These are phyloP conservation scores for Drosophila pruinosa DNA, from an alignment of 1,140 invertebrate species.

Conservation along the genomic window DNA sequence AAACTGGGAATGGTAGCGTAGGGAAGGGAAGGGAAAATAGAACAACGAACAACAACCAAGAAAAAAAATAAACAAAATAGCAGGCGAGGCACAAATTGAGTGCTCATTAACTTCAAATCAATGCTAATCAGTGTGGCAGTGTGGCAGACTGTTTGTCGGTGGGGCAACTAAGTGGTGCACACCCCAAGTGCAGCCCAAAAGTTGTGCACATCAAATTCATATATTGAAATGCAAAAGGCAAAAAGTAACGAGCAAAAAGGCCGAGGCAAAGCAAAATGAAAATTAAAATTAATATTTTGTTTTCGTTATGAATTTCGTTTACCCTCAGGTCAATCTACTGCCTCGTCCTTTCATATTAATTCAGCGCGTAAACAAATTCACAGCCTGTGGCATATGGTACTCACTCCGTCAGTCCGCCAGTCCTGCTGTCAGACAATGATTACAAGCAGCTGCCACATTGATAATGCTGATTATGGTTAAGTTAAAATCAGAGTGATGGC, in stretches of 20 bases:
- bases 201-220: slow-evolving; percentile 3
- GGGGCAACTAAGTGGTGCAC: background rate
- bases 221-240: background rate
- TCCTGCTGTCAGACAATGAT: slow-evolving; percentile 36
- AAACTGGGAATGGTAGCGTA: too few relatives aligned
- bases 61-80: background rate
- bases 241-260: background rate
- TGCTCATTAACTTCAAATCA: slow-evolving; percentile 72
- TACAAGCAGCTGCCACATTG: slow-evolving; percentile 35
- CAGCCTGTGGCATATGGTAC: slow-evolving; percentile 37
- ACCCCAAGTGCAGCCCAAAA: background rate
- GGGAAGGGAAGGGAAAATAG: background rate
- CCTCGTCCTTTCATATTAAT: slow-evolving; percentile 33
- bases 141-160: background rate
- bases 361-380: slow-evolving; percentile 53
- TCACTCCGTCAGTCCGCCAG: slow-evolving; percentile 1
- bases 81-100: slow-evolving; percentile 47
- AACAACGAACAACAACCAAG: slow-evolving; percentile 19
- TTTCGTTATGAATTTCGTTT: slow-evolving; percentile 18
- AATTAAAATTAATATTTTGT: slow-evolving; percentile 26
- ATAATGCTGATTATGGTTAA: slow-evolving; percentile 26
- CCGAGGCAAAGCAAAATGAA: background rate
- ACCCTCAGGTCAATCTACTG: background rate
- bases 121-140: slow-evolving; percentile 63
- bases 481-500: background rate